phyloP scores from a whole-genome alignment of 2,797 vertebrate species.

The Lacerta agilis region DNA sequence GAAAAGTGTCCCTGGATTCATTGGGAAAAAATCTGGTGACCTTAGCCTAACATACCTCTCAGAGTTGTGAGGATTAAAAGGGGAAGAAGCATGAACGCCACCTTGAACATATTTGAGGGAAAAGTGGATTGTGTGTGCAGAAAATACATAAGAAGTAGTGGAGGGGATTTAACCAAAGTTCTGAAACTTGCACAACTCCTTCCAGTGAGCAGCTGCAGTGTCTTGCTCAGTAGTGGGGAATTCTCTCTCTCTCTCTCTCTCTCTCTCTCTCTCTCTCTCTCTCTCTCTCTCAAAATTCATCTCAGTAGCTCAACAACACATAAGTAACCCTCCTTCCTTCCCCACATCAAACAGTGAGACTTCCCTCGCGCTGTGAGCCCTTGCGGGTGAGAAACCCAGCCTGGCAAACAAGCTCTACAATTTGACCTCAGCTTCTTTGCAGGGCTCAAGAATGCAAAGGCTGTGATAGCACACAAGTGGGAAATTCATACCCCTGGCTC shows the following conservation, averaged over 20 bases:
- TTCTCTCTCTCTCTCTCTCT: slow-evolving; percentile 83
- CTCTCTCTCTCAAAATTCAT: slow-evolving; percentile 67
- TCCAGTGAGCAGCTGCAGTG: slow-evolving; percentile 17
- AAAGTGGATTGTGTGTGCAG: no score
- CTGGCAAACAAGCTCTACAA: slow-evolving; percentile 58
- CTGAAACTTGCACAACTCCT: not conserved
- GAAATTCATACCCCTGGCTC: slow-evolving; percentile 69
- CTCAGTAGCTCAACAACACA: slow-evolving; percentile 33
- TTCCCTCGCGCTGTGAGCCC: slow-evolving; percentile 72
- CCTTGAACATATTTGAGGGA: no score
- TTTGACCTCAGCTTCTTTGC: slow-evolving; percentile 66
- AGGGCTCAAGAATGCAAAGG: slow-evolving; percentile 60
- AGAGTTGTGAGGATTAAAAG: no score
- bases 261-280: slow-evolving; percentile 85
- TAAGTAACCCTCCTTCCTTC: slow-evolving; percentile 79
- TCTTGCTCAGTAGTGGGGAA: slow-evolving; percentile 74
- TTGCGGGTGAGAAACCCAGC: slow-evolving; percentile 61
- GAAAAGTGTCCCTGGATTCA: no score
- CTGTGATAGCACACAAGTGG: slow-evolving; percentile 70
- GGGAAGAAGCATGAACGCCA: no score
- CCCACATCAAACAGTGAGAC: slow-evolving; percentile 84
- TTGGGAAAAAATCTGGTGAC: no score
- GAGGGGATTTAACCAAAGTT: not conserved
- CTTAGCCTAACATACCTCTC: no score
- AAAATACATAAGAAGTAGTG: not conserved